phyloP scores from a whole-genome alignment of 2,797 vertebrate species.

The Pantherophis alleghaniensis region DNA sequence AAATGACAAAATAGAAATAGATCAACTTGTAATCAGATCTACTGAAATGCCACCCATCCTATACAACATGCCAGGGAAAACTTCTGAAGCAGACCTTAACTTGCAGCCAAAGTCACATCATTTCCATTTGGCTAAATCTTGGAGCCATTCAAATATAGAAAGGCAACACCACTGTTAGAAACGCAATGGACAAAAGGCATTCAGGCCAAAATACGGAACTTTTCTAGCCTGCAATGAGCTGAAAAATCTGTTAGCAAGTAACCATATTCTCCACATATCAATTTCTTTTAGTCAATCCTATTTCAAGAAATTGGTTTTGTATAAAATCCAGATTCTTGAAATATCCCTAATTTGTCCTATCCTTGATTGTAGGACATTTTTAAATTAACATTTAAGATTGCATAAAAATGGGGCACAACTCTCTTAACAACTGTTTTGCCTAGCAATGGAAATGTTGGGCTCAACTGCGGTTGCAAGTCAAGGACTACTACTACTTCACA shows the following conservation, averaged over 20 bases:
- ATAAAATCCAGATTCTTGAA: background rate
- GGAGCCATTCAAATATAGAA: slow-evolving; percentile 35
- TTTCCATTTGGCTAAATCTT: slow-evolving; percentile 29
- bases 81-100: slow-evolving; percentile 9
- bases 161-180: background rate
- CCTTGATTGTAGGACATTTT: background rate
- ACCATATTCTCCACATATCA: background rate
- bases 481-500: background rate
- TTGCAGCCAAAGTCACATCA: slow-evolving; percentile 12
- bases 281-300: background rate
- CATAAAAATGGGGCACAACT: background rate
- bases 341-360: background rate
- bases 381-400: background rate
- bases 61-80: background rate
- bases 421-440: background rate
- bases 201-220: slow-evolving; percentile 14
- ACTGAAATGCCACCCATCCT: slow-evolving; percentile 60
- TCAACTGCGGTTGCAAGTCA: background rate
- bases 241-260: slow-evolving; percentile 10
- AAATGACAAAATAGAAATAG: slow-evolving; percentile 38
- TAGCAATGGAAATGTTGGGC: background rate
- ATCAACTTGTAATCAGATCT: slow-evolving; percentile 57
- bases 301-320: background rate
- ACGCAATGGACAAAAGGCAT: background rate
- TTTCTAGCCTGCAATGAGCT: slow-evolving; percentile 18